Conservation (phyloP, 2,113 vertebrate genomes). For the Nanorana parkeri region DNA sequence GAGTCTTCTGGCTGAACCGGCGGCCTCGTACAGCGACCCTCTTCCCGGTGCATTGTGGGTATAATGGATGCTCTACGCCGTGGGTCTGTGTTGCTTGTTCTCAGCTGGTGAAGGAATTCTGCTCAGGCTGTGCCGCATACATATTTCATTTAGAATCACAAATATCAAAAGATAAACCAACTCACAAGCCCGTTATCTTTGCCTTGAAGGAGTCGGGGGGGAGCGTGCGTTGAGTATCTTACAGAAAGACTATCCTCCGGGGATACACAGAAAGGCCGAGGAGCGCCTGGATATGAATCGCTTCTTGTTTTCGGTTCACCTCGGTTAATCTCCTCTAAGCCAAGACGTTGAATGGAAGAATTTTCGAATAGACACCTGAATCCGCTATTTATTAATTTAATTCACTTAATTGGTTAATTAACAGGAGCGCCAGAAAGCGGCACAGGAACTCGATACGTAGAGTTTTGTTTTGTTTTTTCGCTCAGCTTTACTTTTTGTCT, state of each 20-base stretch:
- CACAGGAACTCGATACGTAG: too few species aligned
- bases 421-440: too few species aligned
- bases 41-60: conserved; percentile 21
- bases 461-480: too few species aligned
- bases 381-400: too few species aligned
- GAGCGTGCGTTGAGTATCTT: not conserved
- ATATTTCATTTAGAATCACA: conserved; percentile 26
- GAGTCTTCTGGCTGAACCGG: not conserved
- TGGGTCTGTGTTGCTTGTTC: not conserved
- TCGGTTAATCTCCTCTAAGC: not conserved
- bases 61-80: not conserved
- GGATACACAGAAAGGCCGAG: not conserved
- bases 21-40: not conserved
- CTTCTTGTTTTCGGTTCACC: not conserved
- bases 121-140: not conserved
- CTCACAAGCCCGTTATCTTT: not conserved
- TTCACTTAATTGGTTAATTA: too few species aligned
- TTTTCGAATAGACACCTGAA: too few species aligned
- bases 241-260: not conserved
- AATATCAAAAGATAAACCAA: conserved; percentile 3
- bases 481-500: too few species aligned
- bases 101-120: too few species aligned
- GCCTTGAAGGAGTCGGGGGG: not conserved
- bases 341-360: not conserved
- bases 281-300: not conserved